Evolutionary conservation across 2,797 vertebrate species (phyloP), one percentile per base, ranked within the genome.

Genomic region (Eidolon dupreanum): DNA sequence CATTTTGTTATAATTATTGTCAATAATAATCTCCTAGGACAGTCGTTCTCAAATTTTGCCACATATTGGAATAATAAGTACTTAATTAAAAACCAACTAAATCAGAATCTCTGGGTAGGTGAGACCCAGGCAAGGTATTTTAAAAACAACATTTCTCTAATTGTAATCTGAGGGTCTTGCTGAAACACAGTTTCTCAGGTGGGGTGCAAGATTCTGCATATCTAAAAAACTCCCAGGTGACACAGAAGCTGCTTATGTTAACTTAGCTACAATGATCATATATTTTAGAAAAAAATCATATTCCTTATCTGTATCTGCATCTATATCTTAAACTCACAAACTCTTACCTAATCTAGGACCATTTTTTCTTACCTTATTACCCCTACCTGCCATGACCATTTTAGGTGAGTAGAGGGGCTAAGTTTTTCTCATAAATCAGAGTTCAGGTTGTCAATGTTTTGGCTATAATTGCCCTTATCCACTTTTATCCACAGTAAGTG

Each of bases 51-150:
- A 78, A 70, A 90, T 83, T 63, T 90, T 19, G 22, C 38, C 81
- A 85, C 11, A 78, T 59, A 57, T 82, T 87, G 65, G 81, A 78
- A 75, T 92, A 55, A 88, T 85, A 94, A 94, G 86, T 91, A 85
- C 31, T 88, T 94, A 85, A 96, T 84, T 55, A 63, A 90, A 95
- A 91, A 16, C 61, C 59, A 90, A 33, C 57, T 53, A 75, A 55
- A 73, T 81, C 46, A 84, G 70, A 85, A 66, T 95, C 36, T 93
- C 68, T 74, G 22, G 57, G 51, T 28, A 91, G 31, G 28, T 38
- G 59, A 97, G 63, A 66, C 10, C 7, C 19, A 31, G 73, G 41
- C 11, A 43, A 41, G 15, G 9, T 38, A 57, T 33, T 94, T 95
- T 89, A 53, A 96, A 97, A 92, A 75, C 15, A 41, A 26, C 0